Percentiles rank a stretch among this genome's conserved stretches.
phyloP scores from a whole-genome alignment of 2,888 invertebrate genomes.

The Microdon myrmicae region DNA sequence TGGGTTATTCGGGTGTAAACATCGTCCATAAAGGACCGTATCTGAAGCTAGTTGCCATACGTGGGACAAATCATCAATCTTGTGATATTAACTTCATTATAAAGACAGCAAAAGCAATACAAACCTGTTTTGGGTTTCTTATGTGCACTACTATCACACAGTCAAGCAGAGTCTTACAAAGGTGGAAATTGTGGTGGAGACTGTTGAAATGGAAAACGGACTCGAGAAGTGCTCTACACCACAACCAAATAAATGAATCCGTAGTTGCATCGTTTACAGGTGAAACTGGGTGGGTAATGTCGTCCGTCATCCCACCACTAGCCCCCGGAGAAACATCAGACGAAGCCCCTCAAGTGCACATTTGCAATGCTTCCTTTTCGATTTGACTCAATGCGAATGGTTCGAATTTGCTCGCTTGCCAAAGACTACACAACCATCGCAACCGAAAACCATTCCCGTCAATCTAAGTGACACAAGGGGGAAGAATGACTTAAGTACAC shows the following conservation, averaged over 20 bases:
- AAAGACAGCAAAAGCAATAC: no score
- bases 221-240: no score
- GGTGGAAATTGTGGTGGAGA: no score
- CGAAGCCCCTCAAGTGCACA: slow-evolving; percentile 44
- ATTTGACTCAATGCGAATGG: no score
- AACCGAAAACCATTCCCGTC: slow-evolving; percentile 39
- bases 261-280: slow-evolving; percentile 5
- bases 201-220: neutral
- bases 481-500: slow-evolving; percentile 7
- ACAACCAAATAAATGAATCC: neutral
- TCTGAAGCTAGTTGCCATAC: slow-evolving; percentile 1
- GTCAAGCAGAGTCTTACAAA: no score
- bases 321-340: slow-evolving; percentile 4
- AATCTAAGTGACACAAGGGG: slow-evolving; percentile 28
- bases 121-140: no score
- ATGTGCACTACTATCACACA: no score
- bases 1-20: slow-evolving; percentile 30
- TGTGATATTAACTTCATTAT: slow-evolving; percentile 11
- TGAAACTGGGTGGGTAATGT: slow-evolving; percentile 9
- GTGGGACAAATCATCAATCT: slow-evolving; percentile 23
- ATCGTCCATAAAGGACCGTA: slow-evolving; percentile 14
- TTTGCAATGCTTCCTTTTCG: slow-evolving; percentile 25
- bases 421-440: slow-evolving; percentile 11
- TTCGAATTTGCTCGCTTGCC: slow-evolving; percentile 4
- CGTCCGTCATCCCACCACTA: slow-evolving; percentile 1